Conservation (phyloP, 2,113 vertebrate species). For the Sitta europaea region DNA sequence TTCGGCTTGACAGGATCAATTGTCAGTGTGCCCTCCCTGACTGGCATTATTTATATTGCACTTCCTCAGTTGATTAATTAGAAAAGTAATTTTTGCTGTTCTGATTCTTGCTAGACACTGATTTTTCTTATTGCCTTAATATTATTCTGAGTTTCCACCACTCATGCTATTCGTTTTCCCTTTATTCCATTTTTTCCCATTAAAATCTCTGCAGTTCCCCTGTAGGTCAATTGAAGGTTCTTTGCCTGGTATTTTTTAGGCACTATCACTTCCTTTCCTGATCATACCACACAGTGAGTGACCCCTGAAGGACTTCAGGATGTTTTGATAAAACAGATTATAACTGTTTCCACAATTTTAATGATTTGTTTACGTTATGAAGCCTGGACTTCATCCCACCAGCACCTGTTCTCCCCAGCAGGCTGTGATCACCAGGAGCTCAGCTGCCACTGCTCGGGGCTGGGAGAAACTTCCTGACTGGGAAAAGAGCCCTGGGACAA, state of each 20-base stretch:
- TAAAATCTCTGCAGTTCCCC: not conserved
- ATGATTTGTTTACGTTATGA: not conserved
- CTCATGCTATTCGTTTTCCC: not conserved
- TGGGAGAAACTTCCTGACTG: not conserved
- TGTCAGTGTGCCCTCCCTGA: not conserved
- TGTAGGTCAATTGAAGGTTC: not conserved
- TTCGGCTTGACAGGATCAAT: not conserved
- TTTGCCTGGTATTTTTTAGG: not conserved
- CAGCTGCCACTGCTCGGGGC: fast-evolving
- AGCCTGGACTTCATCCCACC: not conserved
- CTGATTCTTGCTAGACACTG: not conserved
- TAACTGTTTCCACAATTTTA: not conserved
- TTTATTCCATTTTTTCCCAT: not conserved
- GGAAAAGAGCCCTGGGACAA: not conserved
- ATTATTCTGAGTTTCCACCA: not conserved
- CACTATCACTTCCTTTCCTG: not conserved
- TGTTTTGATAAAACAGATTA: not conserved
- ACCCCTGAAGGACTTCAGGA: not conserved
- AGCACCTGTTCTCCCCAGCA: not conserved
- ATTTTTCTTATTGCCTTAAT: not conserved
- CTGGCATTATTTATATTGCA: not conserved
- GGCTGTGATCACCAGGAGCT: not conserved
- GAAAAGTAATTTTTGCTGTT: not conserved
- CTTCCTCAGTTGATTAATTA: not conserved
- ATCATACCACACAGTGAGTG: not conserved